Conservation (phyloP, 2,888 invertebrate genomes). For the Uloborus plumipes region DNA sequence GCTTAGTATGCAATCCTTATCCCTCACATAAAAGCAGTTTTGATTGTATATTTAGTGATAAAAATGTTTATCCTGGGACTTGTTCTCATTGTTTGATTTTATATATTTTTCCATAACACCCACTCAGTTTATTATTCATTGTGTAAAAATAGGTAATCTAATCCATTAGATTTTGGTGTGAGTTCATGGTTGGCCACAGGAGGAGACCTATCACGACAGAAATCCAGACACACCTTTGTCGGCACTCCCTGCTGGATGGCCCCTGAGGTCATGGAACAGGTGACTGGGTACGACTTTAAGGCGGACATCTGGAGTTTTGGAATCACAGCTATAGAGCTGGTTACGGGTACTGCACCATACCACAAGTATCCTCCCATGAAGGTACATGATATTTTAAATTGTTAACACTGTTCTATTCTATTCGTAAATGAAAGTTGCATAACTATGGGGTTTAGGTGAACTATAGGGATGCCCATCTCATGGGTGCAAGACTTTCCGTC, state of each 20-base stretch:
- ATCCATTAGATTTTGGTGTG: conserved; percentile 88
- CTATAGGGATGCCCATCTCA: too few relatives aligned
- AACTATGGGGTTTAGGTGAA: too few relatives aligned
- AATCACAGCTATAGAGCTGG: conserved; percentile 98
- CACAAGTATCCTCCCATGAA: conserved; percentile 99
- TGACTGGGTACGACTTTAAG: conserved; percentile 98
- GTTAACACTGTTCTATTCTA: too few relatives aligned
- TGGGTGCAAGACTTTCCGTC: too few relatives aligned
- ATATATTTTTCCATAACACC: neutral
- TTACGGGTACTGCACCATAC: conserved; percentile 97
- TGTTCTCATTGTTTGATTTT: neutral
- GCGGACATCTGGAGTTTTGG: conserved; percentile 95
- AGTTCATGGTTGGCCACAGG: conserved; percentile 97
- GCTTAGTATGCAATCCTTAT: too few relatives aligned
- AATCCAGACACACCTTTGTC: conserved; percentile 96
- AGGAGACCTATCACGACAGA: conserved; percentile 91
- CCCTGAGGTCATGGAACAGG: conserved; percentile 99
- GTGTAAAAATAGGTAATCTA: conserved; percentile 2
- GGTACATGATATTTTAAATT: conserved; percentile 72
- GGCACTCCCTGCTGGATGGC: conserved; percentile 99
- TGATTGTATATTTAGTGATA: too few relatives aligned
- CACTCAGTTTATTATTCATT: neutral
- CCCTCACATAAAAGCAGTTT: too few relatives aligned
- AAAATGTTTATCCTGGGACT: neutral
- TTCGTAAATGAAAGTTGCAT: too few relatives aligned